Evolutionary conservation across 1,140 invertebrate species (phyloP), one percentile per base, ranked within the genome.

Genomic region (Ganaspis sp.): DNA sequence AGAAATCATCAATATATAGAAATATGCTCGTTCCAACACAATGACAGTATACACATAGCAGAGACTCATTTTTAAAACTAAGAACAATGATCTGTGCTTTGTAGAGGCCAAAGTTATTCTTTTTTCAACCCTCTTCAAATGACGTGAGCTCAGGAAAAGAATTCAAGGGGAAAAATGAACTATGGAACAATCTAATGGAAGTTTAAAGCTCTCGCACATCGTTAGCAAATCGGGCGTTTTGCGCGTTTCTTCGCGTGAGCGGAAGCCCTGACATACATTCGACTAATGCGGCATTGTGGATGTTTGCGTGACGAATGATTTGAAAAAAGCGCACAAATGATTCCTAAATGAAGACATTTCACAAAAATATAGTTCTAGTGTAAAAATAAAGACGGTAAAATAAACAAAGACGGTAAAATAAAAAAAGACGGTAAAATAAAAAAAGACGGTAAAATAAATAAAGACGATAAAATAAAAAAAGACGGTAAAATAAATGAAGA

Each of bases 211-310:
- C 9, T 19, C 23, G 54, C 58, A 29, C 58, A 64, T 64, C 58
- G 58, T 64, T 64, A 64, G 58, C 23, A 64, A 64, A 29, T 64
- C 58, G 23, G 21, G 26, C 58, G 58, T 64, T 34, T 64, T 64
- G 58, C 58, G 58, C 58, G 23, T 64, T 64, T 34, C 58, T 29
- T 64, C 58, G 58, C 58, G 58, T 64, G 58, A 64, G 58, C 58
- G 58, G 58, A 29, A 64, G 12, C 26, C 58, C 58, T 34, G 23
- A 64, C 12, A 64, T 34, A 64, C 23, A 64, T 64, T 64, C 23
- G 21, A 29, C 23, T 29, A 29, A 64, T 29, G 58, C 23, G 15
- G 23, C 23, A 64, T 29, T 64, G 21, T 58, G 8, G 19, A 58
- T 58, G 58, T 29, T 64, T 29, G 58, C 58, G 58, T 64, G 58